A percentile compares a stretch with the other conserved stretches of the same genome.
Conservation (phyloP, 2,888 invertebrate species). For the Drosophila nr. perissopoda region DNA sequence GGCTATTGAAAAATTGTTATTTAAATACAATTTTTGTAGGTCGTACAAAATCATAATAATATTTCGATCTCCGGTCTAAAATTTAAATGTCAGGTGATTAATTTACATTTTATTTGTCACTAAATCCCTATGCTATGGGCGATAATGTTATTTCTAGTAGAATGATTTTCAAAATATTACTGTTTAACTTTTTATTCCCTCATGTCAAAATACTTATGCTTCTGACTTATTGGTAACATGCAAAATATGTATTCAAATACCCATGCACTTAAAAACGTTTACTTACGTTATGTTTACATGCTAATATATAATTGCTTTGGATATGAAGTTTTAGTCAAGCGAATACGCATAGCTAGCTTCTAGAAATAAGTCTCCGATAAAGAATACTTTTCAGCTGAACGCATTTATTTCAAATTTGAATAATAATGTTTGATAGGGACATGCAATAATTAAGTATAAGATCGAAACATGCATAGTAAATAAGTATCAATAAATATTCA, state of each 20-base stretch:
- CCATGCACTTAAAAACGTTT: not conserved
- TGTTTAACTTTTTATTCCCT: not conserved
- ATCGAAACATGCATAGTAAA: conserved; percentile 41
- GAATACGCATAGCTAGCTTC: not conserved
- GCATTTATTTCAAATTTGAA: not conserved
- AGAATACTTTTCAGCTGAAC: not conserved
- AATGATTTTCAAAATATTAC: not conserved
- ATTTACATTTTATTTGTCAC: not conserved
- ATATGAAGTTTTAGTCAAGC: not conserved
- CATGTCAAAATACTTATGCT: not conserved
- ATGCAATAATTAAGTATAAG: conserved; percentile 7
- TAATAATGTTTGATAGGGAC: not conserved
- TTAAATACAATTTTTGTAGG: not conserved
- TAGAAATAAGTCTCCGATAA: conserved; percentile 12
- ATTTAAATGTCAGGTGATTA: not conserved
- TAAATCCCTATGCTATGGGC: not conserved
- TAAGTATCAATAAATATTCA: conserved; percentile 81
- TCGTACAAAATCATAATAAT: not conserved
- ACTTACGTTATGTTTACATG: not conserved
- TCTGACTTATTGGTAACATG: not conserved
- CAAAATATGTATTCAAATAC: not conserved
- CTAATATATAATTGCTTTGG: not conserved
- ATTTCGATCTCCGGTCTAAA: not conserved
- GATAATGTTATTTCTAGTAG: not conserved
- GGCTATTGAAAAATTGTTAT: not conserved